Conservation (phyloP, 2,888 invertebrate genomes). For the Syrphus vitripennis region DNA sequence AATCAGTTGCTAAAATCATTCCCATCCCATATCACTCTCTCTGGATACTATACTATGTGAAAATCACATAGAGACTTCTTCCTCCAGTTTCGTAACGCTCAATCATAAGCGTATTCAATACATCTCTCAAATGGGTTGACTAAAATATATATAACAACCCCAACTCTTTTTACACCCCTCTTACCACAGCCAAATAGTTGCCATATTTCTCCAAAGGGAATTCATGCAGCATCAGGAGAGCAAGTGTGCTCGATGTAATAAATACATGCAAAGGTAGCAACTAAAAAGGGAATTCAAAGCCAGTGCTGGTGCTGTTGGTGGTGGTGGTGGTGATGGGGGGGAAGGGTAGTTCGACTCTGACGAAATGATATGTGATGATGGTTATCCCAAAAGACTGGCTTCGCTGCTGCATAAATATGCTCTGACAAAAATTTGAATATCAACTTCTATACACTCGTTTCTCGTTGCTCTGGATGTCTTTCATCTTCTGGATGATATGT, state of each 20-base stretch:
- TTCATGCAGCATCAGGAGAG: background rate
- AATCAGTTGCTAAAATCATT: conserved; percentile 43
- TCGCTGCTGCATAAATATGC: conserved; percentile 47
- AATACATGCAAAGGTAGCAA: conserved; percentile 4
- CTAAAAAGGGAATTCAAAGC: background rate
- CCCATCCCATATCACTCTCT: background rate
- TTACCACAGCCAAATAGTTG: conserved; percentile 30
- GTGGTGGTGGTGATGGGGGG: background rate
- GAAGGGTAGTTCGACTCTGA: conserved; percentile 1
- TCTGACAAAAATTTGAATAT: conserved; percentile 66
- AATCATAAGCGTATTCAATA: conserved; percentile 33
- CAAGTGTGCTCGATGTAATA: conserved; percentile 23
- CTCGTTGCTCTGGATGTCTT: too few relatives aligned
- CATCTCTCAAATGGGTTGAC: background rate
- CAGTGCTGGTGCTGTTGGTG: too few relatives aligned
- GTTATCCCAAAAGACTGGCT: conserved; percentile 68
- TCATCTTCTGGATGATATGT: conserved; percentile 38
- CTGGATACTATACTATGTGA: background rate
- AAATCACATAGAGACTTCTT: conserved; percentile 5
- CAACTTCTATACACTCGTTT: conserved; percentile 41
- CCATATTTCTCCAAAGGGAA: conserved; percentile 20
- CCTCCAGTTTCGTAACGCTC: conserved; percentile 28
- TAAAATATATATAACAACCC: background rate
- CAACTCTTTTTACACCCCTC: background rate
- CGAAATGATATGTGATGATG: conserved; percentile 66